Conservation (phyloP, 2,113 vertebrate genomes). For the Eleginops maclovinus region DNA sequence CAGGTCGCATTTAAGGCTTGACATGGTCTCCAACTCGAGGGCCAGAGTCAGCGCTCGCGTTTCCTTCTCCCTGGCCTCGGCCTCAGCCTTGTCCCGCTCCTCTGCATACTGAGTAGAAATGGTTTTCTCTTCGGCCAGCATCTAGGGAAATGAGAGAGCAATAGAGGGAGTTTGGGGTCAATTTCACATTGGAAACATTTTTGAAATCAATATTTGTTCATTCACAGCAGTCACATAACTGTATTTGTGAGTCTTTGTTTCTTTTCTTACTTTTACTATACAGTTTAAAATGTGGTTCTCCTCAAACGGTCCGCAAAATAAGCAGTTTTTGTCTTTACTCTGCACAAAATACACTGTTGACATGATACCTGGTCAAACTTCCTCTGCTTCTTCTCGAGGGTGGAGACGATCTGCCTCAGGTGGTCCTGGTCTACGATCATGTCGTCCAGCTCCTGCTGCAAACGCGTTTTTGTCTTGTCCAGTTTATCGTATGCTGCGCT, state of each 20-base stretch:
- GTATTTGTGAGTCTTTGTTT: background rate
- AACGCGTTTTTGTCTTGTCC: slow-evolving; percentile 95
- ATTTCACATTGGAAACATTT: background rate
- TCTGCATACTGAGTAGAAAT: slow-evolving; percentile 86
- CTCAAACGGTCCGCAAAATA: background rate
- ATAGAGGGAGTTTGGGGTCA: background rate
- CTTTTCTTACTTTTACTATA: no score
- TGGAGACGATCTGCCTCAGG: slow-evolving; percentile 91
- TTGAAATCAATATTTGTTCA: background rate
- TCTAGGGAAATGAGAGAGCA: slow-evolving; percentile 70
- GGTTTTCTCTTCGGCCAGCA: slow-evolving; percentile 91
- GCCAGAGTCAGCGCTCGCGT: slow-evolving; percentile 85
- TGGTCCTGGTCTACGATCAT: slow-evolving; percentile 92
- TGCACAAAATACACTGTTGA: background rate
- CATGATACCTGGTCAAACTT: slow-evolving; percentile 96
- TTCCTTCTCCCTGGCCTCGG: slow-evolving; percentile 91
- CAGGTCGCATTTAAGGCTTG: slow-evolving; percentile 89
- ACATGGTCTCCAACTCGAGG: slow-evolving; percentile 90
- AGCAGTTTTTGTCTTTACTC: background rate
- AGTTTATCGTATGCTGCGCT: slow-evolving; percentile 91
- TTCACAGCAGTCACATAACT: background rate
- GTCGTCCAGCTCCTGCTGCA: slow-evolving; percentile 97
- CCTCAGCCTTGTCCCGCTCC: slow-evolving; percentile 89
- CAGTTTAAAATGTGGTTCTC: no score
- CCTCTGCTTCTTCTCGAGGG: slow-evolving; percentile 97